Evolutionary conservation across 2,797 vertebrate genomes (phyloP).

Genomic region (Cuculus canorus): DNA sequence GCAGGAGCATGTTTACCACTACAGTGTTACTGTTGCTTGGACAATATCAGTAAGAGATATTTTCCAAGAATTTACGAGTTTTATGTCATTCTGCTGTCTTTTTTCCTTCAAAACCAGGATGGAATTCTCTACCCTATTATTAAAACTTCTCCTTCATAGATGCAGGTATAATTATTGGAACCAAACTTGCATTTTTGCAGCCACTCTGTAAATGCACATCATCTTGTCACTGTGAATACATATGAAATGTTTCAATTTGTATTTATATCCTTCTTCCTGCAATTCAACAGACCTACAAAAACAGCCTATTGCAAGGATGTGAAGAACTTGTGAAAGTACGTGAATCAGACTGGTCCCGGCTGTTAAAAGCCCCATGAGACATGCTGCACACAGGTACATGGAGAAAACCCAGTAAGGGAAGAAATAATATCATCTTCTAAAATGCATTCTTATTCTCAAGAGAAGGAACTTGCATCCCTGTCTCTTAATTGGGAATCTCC

Average conservation of each 20-base stretch:
- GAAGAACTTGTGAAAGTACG: not conserved
- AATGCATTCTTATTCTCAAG: not conserved
- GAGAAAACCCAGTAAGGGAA: not conserved
- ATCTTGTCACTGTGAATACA: not conserved
- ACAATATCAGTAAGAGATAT: conserved; percentile 5
- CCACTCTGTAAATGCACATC: not conserved
- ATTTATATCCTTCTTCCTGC: not conserved
- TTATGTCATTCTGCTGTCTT: conserved; percentile 1
- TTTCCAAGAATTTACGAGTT: not conserved
- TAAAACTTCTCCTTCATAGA: not conserved
- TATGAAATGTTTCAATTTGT: not conserved
- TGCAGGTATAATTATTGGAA: conserved; percentile 26
- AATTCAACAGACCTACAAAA: not conserved
- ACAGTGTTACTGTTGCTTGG: not conserved
- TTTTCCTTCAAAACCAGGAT: not conserved
- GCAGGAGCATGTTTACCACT: not conserved
- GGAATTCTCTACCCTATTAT: conserved; percentile 13
- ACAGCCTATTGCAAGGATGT: fast-evolving
- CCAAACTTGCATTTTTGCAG: not conserved
- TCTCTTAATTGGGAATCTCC: not conserved
- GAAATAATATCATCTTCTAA: not conserved
- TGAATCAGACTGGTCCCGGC: not conserved
- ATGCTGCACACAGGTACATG: not conserved
- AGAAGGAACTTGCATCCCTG: not conserved
- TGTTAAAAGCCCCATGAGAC: not conserved